Conservation (phyloP, 2,113 vertebrate genomes). For the Heptranchias perlo region DNA sequence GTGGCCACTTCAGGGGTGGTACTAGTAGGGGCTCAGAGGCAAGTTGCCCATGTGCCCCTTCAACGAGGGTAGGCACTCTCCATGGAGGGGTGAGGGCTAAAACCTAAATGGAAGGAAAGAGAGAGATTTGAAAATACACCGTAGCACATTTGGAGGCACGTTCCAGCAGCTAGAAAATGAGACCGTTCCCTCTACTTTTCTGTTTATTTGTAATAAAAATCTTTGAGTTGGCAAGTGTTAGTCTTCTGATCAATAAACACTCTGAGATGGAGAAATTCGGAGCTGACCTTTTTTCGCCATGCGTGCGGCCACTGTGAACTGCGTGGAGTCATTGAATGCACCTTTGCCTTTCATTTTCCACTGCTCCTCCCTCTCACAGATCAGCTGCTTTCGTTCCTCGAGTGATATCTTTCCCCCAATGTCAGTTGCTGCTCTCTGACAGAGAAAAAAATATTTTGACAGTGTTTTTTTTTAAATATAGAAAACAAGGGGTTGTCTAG, state of each 20-base stretch:
- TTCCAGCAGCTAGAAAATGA: not conserved
- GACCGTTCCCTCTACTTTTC: not conserved
- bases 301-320: constrained; percentile 68
- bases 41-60: not conserved
- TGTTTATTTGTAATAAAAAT: not conserved
- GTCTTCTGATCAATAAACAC: accelerated
- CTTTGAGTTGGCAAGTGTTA: not conserved
- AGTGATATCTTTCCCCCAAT: constrained; percentile 56
- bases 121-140: not conserved
- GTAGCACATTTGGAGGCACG: not conserved
- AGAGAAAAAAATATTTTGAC: not conserved
- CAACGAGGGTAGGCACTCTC: not conserved
- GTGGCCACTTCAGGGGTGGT: not conserved
- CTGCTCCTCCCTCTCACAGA: constrained; percentile 63
- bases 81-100: not conserved
- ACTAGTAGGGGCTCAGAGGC: not conserved
- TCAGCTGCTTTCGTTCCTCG: constrained; percentile 60
- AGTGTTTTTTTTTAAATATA: not conserved
- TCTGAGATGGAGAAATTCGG: not conserved
- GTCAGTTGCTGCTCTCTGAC: constrained; percentile 53
- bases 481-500: not conserved
- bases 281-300: constrained; percentile 64
- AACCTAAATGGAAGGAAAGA: not conserved
- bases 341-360: constrained; percentile 65
- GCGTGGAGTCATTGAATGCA: constrained; percentile 63